phyloP scores from a whole-genome alignment of 1,140 invertebrate genomes.

The Ips typographus region DNA sequence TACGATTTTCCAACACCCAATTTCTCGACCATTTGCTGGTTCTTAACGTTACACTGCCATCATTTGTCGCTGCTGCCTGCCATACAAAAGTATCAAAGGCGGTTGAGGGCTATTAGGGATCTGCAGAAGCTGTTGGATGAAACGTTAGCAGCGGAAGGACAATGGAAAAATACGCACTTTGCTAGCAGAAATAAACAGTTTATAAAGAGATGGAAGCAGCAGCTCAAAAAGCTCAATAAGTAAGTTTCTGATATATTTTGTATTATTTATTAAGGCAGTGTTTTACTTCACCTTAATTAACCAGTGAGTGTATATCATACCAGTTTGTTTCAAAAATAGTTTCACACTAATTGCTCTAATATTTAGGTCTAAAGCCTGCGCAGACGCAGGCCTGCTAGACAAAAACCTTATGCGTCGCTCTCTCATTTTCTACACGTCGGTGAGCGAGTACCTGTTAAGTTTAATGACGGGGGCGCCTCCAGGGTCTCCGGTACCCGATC shows the following conservation, averaged over 20 bases:
- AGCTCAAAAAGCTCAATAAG: slow-evolving; percentile 68
- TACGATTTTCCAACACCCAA: slow-evolving; percentile 76
- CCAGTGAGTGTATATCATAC: no score
- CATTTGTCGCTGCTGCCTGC: slow-evolving; percentile 88
- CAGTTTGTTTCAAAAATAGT: background rate
- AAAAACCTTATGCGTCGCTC: slow-evolving; percentile 75
- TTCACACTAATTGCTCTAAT: background rate
- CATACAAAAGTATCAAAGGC: slow-evolving; percentile 82
- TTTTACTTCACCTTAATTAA: no score
- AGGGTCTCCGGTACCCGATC: slow-evolving; percentile 44
- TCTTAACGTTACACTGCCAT: slow-evolving; percentile 90
- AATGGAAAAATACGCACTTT: slow-evolving; percentile 78
- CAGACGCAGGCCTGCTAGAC: slow-evolving; percentile 85
- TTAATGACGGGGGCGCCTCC: slow-evolving; percentile 59
- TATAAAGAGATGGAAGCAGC: slow-evolving; percentile 83
- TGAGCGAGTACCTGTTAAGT: slow-evolving; percentile 75
- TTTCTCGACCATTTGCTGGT: slow-evolving; percentile 96
- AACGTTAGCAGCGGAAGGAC: slow-evolving; percentile 73
- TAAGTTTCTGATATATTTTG: slow-evolving; percentile 41
- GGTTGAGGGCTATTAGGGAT: slow-evolving; percentile 79
- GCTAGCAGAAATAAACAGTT: slow-evolving; percentile 82
- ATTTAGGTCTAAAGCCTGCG: slow-evolving; percentile 78
- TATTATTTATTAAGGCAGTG: background rate
- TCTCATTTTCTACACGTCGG: slow-evolving; percentile 83
- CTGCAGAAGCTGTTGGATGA: slow-evolving; percentile 91